These are phyloP conservation scores for Myiothlypis chrysogaster DNA, from an alignment of 2,797 vertebrate species.

Conservation along the genomic window DNA sequence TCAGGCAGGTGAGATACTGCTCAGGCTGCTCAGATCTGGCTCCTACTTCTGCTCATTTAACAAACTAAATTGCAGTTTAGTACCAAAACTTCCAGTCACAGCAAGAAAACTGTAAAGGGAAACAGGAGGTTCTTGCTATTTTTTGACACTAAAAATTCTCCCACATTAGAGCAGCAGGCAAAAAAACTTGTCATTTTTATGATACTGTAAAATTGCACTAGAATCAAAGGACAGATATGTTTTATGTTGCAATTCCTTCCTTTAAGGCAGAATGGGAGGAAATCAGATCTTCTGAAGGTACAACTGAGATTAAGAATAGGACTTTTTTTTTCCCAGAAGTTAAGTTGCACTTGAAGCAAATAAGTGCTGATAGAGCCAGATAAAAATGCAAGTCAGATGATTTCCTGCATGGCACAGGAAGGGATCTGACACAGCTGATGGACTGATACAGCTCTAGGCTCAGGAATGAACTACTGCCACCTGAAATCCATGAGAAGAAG, in stretches of 20 bases:
- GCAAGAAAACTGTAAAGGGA: background rate
- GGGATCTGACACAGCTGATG: background rate
- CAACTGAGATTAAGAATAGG: background rate
- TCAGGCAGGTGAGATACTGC: background rate
- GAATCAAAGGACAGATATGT: background rate
- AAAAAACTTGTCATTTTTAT: slow-evolving; percentile 17
- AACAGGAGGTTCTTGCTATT: background rate
- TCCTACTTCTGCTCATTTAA: background rate
- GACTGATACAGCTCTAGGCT: background rate
- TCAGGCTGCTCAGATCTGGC: background rate
- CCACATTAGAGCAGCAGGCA: background rate
- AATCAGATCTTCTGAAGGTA: background rate
- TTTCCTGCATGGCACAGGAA: background rate
- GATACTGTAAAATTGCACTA: background rate
- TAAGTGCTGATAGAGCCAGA: background rate
- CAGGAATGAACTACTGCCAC: background rate
- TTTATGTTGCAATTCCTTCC: background rate
- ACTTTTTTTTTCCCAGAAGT: background rate
- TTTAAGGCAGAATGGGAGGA: background rate
- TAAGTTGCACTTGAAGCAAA: background rate
- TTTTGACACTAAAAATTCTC: slow-evolving; percentile 1
- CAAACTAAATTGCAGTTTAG: background rate
- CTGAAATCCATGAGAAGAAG: background rate
- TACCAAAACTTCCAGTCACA: background rate
- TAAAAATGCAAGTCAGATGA: background rate